Conservation (phyloP, 2,113 vertebrate genomes). For the Erythrocercus mccallii region DNA sequence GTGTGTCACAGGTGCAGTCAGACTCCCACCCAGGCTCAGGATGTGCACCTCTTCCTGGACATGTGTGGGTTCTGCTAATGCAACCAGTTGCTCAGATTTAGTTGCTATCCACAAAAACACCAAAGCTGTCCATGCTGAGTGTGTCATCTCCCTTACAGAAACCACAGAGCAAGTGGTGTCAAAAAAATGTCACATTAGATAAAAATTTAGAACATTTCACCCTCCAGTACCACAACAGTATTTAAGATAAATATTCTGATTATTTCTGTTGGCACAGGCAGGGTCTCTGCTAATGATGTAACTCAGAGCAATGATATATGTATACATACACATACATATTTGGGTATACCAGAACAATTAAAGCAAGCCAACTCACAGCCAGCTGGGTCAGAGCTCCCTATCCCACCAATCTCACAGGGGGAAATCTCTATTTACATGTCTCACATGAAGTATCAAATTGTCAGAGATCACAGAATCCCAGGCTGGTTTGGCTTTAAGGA, state of each 20-base stretch:
- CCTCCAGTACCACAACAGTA: not conserved
- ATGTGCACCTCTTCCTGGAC: not conserved
- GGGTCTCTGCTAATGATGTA: not conserved
- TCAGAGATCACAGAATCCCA: not conserved
- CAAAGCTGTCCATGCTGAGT: not conserved
- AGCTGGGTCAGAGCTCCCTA: not conserved
- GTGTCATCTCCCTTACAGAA: not conserved
- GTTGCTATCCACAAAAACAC: not conserved
- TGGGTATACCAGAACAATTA: not conserved
- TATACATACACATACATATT: not conserved
- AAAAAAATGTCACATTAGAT: not conserved
- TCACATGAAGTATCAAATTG: fast-evolving
- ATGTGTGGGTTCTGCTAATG: not conserved
- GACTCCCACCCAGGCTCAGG: not conserved
- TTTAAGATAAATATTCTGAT: not conserved
- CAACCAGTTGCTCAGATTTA: not conserved
- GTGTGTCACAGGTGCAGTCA: not conserved
- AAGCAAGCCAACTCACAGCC: not conserved
- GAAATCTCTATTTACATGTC: not conserved
- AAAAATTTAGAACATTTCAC: not conserved
- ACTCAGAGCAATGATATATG: not conserved
- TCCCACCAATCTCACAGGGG: not conserved
- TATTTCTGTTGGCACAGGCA: not conserved
- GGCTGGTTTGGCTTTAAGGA: not conserved
- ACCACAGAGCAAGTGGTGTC: not conserved